Base-by-base conservation (phyloP, 2,888 invertebrate species). In the Lathronympha strigana region DNA sequence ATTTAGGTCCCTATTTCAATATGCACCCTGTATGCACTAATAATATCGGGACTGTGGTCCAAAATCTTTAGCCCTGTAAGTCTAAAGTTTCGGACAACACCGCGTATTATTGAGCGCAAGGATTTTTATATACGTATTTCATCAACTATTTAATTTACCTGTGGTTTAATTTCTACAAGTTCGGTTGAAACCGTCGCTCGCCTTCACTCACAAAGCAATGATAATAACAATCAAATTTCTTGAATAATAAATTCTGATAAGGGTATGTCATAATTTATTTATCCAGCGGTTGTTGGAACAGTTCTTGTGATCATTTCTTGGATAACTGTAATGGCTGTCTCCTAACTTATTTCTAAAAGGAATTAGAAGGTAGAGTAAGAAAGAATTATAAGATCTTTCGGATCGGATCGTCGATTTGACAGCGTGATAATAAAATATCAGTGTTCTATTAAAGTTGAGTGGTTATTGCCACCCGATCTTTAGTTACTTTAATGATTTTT, bases 241-340 rank as follows among this genome's bases (percentile, higher is more conserved):
- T 13, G 13, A 36, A 53, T n/a, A 36, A 31, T n/a, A 33, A 33
- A 58, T 33, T 36, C 23, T 53, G 57, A 58, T 45, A 23, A 45
- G 21, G 5, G 21, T 5, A 43, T 11, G 31, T 9, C 21, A 45
- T 31, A 43, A 31, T 58, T 21, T 33, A 47, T 33, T 58, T 1
- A 31, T n/a, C n/a, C n/a, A n/a, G 33, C 33, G n/a, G 19, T 55
- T 55, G 43, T 43, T 25, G 28, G 15, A 40, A 9, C 2, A 25
- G 25, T 21, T 38, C 28, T 43, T 17, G 11, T 0, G 43, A 55
- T 25, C 15, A 43, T 43, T 55, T 28, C 55, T 43, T 28, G 15
- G 21, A 23, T 25, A 38, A 40, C 13, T 55, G 25, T 51, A 33
- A 33, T 21, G 51, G 17, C 25, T 40, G 3, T 21, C 40, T 55